Evolutionary conservation across 2,797 vertebrate genomes (phyloP), one percentile per base, ranked within the genome.

Genomic region (Falco biarmicus): DNA sequence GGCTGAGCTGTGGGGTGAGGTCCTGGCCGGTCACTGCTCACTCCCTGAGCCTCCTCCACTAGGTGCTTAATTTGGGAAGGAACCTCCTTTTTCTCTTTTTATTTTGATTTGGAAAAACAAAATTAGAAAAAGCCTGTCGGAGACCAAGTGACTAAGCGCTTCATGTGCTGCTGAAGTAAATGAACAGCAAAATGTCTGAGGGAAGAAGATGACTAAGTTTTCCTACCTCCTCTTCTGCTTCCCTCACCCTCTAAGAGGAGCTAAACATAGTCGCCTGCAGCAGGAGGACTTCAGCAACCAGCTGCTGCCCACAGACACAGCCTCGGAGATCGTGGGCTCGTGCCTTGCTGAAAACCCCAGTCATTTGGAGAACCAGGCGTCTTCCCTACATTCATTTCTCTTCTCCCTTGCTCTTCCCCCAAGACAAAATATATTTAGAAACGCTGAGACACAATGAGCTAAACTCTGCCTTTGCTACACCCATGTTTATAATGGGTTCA

Each of bases 141-240:
- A 90, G 89, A 78, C 12, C 26, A 69, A 59, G 73, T 85, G 94
- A 89, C 84, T 91, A 83, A 96, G 71, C 84, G 53, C 71, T 95
- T 92, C 90, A 22, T 80, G 76, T 69, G 65, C 84, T 85, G 61
- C 82, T 91, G 73, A 91, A 93, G 61, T 48, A 95, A 93, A 69
- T 78, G 82, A 93, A 91, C 91, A 96, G 83, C 79, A 91, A 87
- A 86, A 66, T 75, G 50, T 91, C 84, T 94, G 89, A 89, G 78
- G 34, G 87, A 61, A 96, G 85, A 93, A 70, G 88, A 92, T 96
- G 84, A 92, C 94, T 95, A 91, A 84, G 77, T 65, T 85, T 92
- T 95, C 83, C 84, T 94, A 51, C 84, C 93, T 93, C 63, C 51
- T 88, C 61, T 95, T 93, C 69, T 91, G 66, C 93, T 94, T 95